Conservation (phyloP, 2,113 vertebrate genomes). For the Falco punctatus region DNA sequence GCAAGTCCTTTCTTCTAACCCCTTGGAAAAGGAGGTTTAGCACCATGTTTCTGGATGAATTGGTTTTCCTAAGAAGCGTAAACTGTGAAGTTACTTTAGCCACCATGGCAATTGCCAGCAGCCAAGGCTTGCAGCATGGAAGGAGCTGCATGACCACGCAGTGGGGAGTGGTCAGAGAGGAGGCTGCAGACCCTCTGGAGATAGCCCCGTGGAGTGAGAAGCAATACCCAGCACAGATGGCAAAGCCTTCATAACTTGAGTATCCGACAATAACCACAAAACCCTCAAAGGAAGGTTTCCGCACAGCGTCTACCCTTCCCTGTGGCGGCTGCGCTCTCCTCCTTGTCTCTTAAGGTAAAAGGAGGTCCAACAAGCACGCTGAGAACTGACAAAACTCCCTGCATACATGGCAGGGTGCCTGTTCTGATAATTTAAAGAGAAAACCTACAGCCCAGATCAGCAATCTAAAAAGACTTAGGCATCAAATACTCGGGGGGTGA, state of each 20-base stretch:
- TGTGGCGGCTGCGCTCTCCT: not conserved
- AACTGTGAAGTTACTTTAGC: fast-evolving
- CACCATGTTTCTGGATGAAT: not conserved
- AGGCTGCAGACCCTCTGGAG: not conserved
- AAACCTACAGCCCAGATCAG: not conserved
- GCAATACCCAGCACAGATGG: not conserved
- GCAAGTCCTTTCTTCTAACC: not conserved
- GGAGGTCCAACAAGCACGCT: not conserved
- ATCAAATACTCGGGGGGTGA: not conserved
- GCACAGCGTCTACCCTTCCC: not conserved
- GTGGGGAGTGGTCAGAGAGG: not conserved
- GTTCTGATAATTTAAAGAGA: not conserved
- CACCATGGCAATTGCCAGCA: not conserved
- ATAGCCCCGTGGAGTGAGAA: not conserved
- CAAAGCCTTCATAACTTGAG: not conserved
- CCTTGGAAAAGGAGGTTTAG: not conserved
- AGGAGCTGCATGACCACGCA: fast-evolving
- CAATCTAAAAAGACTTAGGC: not conserved
- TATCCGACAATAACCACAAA: not conserved
- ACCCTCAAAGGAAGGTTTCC: not conserved
- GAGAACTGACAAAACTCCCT: not conserved
- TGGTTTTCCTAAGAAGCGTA: not conserved
- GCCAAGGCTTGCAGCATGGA: not conserved
- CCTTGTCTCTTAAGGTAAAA: not conserved
- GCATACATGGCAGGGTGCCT: not conserved